Base-by-base conservation (phyloP, 2,888 invertebrate genomes). In the Erannis defoliaria region DNA sequence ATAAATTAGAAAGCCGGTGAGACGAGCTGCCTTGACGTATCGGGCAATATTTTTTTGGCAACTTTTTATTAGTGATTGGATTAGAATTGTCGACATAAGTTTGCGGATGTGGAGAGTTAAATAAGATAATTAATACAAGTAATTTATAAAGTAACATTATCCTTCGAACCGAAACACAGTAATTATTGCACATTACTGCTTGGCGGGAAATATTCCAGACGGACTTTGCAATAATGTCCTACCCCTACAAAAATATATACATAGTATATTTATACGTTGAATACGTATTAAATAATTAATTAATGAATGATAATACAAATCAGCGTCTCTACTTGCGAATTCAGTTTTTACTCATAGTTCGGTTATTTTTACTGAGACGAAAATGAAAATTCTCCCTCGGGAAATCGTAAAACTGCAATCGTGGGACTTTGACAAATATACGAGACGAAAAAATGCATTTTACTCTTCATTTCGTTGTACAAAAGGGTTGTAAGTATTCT, bases 351-450 rank as follows among this genome's bases (percentile, higher is more conserved):
- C n/a, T 26, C 14, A 31, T 31, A 46, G 18, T 12, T 46, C 5
- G 1, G 9, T 18, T 16, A 45, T 26, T 31, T 18, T 46, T 29
- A 18, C 29, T 3, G 18, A 2, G 1, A 3, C 10, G 8, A 43
- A 46, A 46, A 12, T 16, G 1, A 31, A 43, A 46, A 31, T 29
- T 3, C 46, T 46, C 46, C 4, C 46, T 1, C 18, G 29, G 18
- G 29, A 46, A 18, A 31, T 46, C 29, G 31, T 23, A 19, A 31
- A 46, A 46, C 46, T 46, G 46, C 29, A 31, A 46, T 31, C 31
- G 46, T 31, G 8, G 26, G 16, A 31, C 10, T 46, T 31, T 16
- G 18, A 18, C 29, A 46, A 48, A 50, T 40, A 19, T 31, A 18
- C 29, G 18, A 10, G 46, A 31, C 10, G 29, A 51, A 51, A n/a